These are phyloP conservation scores for Phyllotreta striolata DNA, from an alignment of 2,888 invertebrate species.

Conservation along the genomic window DNA sequence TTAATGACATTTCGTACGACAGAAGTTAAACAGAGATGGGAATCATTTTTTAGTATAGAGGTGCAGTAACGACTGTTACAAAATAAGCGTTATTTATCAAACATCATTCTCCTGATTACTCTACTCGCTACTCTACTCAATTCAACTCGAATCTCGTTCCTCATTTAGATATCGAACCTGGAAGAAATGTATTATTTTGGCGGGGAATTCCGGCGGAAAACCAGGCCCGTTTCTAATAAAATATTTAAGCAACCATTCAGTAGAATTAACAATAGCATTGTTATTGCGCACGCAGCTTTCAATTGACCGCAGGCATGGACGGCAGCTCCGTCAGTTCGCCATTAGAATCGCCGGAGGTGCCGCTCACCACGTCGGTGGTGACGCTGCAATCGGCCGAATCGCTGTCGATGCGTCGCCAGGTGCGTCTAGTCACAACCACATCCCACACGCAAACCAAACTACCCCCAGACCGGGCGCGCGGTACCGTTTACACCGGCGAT, in stretches of 20 bases:
- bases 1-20: too few relatives aligned
- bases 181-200: too few relatives aligned
- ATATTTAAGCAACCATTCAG: conserved; percentile 20
- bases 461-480: conserved; percentile 64
- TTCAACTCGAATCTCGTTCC: too few relatives aligned
- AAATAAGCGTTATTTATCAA: too few relatives aligned
- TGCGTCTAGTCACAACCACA: conserved; percentile 54
- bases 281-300: conserved; percentile 70
- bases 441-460: conserved; percentile 40
- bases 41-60: too few relatives aligned
- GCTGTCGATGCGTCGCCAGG: conserved; percentile 63
- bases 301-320: conserved; percentile 82
- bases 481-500: conserved; percentile 71
- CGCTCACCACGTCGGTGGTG: conserved; percentile 71
- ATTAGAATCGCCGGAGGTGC: conserved; percentile 81
- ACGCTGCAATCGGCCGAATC: conserved; percentile 73
- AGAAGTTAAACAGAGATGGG: too few relatives aligned
- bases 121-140: too few relatives aligned
- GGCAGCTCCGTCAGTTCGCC: conserved; percentile 82
- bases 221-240: too few relatives aligned
- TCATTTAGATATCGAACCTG: too few relatives aligned
- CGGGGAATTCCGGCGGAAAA: too few relatives aligned
- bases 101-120: too few relatives aligned
- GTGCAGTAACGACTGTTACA: too few relatives aligned
- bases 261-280: conserved; percentile 38